A percentile compares a stretch with the other conserved stretches of the same genome.
Evolutionary conservation across 2,888 invertebrate genomes (phyloP).

Genomic region (Gymnosoma rotundatum): DNA sequence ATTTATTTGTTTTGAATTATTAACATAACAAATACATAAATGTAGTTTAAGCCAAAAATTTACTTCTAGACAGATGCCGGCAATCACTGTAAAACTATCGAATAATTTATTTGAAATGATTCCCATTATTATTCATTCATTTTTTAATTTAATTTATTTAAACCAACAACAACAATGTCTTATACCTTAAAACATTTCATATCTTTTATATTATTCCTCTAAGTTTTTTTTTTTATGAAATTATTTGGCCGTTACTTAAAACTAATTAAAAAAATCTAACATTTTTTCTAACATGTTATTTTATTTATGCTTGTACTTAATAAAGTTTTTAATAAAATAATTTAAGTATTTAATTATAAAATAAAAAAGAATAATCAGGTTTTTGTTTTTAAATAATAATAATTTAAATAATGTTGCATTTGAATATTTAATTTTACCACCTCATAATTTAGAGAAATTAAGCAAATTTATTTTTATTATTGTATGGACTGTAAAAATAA

Average conservation of each 20-base stretch:
- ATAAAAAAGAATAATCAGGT: slow-evolving; percentile 43
- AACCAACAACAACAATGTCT: background rate
- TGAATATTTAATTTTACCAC: slow-evolving; percentile 54
- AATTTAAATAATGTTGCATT: slow-evolving; percentile 49
- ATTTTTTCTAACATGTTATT: slow-evolving; percentile 30
- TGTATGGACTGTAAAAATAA: background rate
- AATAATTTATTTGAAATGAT: slow-evolving; percentile 37
- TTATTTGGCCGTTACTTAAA: slow-evolving; percentile 61
- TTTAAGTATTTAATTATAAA: slow-evolving; percentile 55
- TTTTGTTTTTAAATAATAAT: slow-evolving; percentile 33
- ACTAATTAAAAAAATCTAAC: background rate
- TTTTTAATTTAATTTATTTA: background rate
- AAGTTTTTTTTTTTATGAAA: slow-evolving; percentile 4
- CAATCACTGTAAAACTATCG: slow-evolving; percentile 37
- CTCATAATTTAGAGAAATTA: slow-evolving; percentile 39
- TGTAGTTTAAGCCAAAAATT: slow-evolving; percentile 66
- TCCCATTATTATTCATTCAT: background rate
- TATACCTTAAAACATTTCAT: slow-evolving; percentile 2
- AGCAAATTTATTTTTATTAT: background rate
- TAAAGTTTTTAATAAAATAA: slow-evolving; percentile 47
- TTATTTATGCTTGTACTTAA: slow-evolving; percentile 65
- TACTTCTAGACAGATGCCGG: slow-evolving; percentile 67
- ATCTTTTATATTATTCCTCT: no score
- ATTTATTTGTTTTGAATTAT: slow-evolving; percentile 49
- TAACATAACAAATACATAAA: slow-evolving; percentile 46